Conservation (phyloP, 2,888 invertebrate species). For the Leptura quadrifasciata region DNA sequence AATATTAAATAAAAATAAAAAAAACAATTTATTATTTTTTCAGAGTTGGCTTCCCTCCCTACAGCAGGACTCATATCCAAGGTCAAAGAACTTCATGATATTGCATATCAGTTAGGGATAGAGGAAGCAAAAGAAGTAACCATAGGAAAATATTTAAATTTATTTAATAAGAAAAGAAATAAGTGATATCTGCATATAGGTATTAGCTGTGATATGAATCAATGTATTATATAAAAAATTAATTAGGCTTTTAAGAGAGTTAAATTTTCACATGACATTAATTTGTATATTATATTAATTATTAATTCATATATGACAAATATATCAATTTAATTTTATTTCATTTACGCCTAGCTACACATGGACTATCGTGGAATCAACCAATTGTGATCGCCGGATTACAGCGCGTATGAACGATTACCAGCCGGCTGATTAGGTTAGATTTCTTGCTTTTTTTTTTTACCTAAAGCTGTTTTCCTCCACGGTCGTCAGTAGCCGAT, state of each 20-base stretch:
- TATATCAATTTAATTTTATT: background rate
- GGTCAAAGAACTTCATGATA: constrained; percentile 94
- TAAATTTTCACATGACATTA: background rate
- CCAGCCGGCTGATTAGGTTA: too few species aligned
- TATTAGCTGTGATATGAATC: background rate
- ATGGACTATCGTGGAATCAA: too few species aligned
- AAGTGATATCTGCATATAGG: constrained; percentile 39
- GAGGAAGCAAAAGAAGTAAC: constrained; percentile 98
- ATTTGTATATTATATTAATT: constrained; percentile 1
- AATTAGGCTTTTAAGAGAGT: background rate
- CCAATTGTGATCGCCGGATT: too few species aligned
- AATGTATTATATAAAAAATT: background rate
- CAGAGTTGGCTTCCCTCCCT: constrained; percentile 85
- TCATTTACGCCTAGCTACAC: too few species aligned
- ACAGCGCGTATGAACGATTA: too few species aligned
- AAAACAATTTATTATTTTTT: constrained; percentile 55
- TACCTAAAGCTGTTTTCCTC: too few species aligned
- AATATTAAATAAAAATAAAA: too few species aligned
- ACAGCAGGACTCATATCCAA: constrained; percentile 92
- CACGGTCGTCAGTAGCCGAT: too few species aligned
- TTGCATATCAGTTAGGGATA: constrained; percentile 94
- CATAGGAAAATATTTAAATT: constrained; percentile 93
- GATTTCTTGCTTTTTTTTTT: too few species aligned
- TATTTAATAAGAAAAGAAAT: constrained; percentile 76
- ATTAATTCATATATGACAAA: background rate